These are phyloP conservation scores for Oceanodroma tethys DNA, from an alignment of 2,113 vertebrate species.

Conservation along the genomic window DNA sequence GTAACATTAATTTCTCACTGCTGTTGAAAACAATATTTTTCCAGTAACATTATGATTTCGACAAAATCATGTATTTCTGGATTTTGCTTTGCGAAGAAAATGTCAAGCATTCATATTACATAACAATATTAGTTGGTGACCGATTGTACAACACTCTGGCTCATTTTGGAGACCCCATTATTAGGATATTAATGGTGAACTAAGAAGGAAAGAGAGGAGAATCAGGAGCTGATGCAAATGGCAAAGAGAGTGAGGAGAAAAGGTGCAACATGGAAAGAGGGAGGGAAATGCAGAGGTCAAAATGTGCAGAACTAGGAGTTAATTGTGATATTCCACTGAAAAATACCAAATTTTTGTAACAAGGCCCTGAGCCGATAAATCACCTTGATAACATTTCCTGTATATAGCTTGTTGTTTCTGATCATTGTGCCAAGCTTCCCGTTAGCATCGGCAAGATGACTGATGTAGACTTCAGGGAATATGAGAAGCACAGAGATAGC, in stretches of 20 bases:
- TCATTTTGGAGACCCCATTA: background rate
- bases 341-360: background rate
- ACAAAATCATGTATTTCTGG: background rate
- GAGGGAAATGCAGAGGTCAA: background rate
- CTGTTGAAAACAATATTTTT: background rate
- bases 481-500: background rate
- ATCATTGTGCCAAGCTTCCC: background rate
- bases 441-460: background rate
- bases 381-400: background rate
- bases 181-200: background rate
- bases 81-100: background rate
- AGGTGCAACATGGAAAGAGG: background rate
- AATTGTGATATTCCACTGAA: background rate
- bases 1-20: background rate
- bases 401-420: background rate
- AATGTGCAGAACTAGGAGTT: background rate
- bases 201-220: background rate
- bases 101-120: background rate
- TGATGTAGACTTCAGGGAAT: background rate
- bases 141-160: background rate
- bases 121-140: background rate
- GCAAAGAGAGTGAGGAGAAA: background rate
- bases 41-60: background rate
- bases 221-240: background rate
- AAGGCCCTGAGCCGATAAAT: background rate